phyloP scores from a whole-genome alignment of 2,113 vertebrate species.

The Hassar affinis region DNA sequence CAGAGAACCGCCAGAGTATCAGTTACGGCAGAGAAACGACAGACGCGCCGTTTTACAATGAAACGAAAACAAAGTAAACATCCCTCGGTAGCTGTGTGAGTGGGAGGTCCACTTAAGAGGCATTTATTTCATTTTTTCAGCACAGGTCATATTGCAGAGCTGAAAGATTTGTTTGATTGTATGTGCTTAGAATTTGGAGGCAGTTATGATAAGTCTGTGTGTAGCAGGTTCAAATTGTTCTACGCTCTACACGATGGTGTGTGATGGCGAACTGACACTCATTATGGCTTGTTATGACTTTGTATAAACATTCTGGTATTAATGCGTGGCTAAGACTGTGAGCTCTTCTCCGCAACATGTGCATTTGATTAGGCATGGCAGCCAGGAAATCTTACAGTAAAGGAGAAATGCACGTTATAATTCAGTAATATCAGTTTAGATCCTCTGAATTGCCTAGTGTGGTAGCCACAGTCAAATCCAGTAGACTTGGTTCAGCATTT shows the following conservation, averaged over 20 bases:
- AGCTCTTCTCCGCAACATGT: constrained; percentile 31
- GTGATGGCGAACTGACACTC: background rate
- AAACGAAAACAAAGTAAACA: constrained; percentile 6
- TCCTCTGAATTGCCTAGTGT: background rate
- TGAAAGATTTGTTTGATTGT: constrained; percentile 19
- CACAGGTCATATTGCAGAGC: background rate
- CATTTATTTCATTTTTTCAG: constrained; percentile 22
- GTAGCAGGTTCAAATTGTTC: background rate
- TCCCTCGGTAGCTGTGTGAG: background rate
- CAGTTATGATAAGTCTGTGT: constrained; percentile 24
- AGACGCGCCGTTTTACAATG: constrained; percentile 10
- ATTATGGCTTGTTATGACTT: constrained; percentile 27
- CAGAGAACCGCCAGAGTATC: constrained; percentile 26
- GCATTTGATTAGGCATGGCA: constrained; percentile 29
- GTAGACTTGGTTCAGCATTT: constrained; percentile 11
- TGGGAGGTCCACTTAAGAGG: background rate
- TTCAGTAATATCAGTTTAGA: constrained; percentile 4
- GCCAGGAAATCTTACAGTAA: constrained; percentile 29
- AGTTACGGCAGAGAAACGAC: constrained; percentile 26
- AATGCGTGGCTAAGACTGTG: constrained; percentile 11
- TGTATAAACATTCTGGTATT: constrained; percentile 33
- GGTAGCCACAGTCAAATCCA: constrained; percentile 4
- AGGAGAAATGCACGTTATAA: constrained; percentile 35
- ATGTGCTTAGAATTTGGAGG: background rate
- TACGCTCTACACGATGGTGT: background rate